Evolutionary conservation across 2,797 vertebrate genomes (phyloP), one percentile per base, ranked within the genome.

Genomic region (Halcyon badia): DNA sequence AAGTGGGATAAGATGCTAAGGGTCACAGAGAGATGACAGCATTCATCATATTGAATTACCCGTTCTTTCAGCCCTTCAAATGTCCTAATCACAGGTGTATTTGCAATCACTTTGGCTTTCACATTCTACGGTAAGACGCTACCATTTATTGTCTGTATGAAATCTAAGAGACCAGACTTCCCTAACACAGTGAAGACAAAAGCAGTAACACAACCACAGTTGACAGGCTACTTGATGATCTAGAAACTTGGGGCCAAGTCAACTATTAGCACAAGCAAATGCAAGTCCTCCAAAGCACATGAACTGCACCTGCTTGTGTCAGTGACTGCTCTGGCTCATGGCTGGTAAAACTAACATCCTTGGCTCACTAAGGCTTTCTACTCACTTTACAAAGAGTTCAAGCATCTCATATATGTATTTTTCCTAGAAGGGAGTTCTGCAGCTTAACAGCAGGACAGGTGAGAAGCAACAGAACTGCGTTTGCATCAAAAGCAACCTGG

Each of bases 1-100:
- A 94, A 90, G 24, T 41, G 78, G 80, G 31, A 82, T 65, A 65
- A 91, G 64, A 94, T 24, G 39, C 31, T 60, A 48, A 77, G 83
- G 82, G 83, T 91, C 80, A 69, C 8, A 77, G 35, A 42, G 21
- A 83, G 33, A 89, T 51, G 33, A 84, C 33, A 89, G 39, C 60
- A 81, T 66, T 78, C 66, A 86, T 56, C 68, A 60, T 22, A 69
- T 6, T 56, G 31, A 70, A 89, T 84, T 89, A 83, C 48, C 21
- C 39, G 44, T 39, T 39, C 72, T 83, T 93, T 76, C 64, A 93
- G 82, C 41, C 65, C 35, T 94, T 90, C 49, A 80, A 31, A 31
- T 2, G 0, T 26, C 62, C 91, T 62, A n/a, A 95, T 77, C 60
- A 61, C 21, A 44, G 4, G 1, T 31, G 12, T 20, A 84, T 81